A percentile compares a stretch with the other conserved stretches of the same genome.
These are phyloP conservation scores for Furcula furcula DNA, from an alignment of 2,888 invertebrate genomes.

Conservation along the genomic window DNA sequence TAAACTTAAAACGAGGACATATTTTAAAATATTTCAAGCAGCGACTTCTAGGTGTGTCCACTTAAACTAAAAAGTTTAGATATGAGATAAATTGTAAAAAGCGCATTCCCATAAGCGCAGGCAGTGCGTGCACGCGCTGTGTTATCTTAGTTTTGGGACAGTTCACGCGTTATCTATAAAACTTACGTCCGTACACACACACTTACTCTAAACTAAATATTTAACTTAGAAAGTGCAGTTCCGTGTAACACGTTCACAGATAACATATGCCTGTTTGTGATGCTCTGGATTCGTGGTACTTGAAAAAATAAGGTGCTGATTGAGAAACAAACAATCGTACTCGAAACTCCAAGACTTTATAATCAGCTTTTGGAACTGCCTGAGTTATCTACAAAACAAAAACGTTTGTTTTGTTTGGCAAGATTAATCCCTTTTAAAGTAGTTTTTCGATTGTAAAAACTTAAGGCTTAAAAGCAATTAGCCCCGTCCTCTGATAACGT, in stretches of 20 bases:
- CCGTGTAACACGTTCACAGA: constrained; percentile 72
- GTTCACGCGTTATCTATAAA: constrained; percentile 70
- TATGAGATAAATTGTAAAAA: constrained; percentile 69
- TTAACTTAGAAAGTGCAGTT: constrained; percentile 80
- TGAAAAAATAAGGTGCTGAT: constrained; percentile 45
- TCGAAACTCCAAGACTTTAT: constrained; percentile 22
- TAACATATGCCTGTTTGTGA: constrained; percentile 64
- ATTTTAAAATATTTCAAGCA: constrained; percentile 25
- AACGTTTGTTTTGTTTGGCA: constrained; percentile 17
- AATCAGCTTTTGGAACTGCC: constrained; percentile 24
- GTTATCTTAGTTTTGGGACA: constrained; percentile 66
- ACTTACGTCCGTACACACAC: constrained; percentile 60
- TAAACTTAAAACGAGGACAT: constrained; percentile 21
- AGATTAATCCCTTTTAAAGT: constrained; percentile 21
- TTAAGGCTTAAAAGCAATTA: constrained; percentile 6
- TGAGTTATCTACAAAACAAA: constrained; percentile 25
- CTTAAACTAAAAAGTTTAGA: constrained; percentile 47
- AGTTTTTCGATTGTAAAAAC: constrained; percentile 15
- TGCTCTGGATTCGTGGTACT: constrained; percentile 64
- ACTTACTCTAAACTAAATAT: constrained; percentile 73
- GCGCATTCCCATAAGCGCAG: constrained; percentile 39
- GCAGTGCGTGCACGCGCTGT: constrained; percentile 47
- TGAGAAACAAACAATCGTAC: constrained; percentile 50
- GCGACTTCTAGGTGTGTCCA: constrained; percentile 41
- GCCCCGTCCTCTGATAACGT: not conserved